Evolutionary conservation across 35 echinoderm and acorn worm species (phyloP), one percentile per base, ranked within the genome.

Genomic region (Ophioderma brevispina): DNA sequence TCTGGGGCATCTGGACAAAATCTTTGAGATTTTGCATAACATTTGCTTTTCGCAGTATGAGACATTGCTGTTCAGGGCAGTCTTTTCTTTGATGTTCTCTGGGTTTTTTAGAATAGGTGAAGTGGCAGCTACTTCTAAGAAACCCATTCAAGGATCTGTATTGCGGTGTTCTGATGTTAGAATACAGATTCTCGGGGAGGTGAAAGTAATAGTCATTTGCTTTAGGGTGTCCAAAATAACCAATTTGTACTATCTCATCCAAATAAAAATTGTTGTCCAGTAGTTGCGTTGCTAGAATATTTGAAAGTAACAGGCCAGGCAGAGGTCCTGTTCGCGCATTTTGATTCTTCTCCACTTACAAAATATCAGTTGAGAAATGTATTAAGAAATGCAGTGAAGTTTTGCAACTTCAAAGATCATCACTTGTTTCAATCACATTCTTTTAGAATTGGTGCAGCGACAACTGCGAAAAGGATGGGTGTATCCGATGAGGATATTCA

Each of bases 401-500:
- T 82, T 40, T 82, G 80, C 35, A 38, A 17, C 13, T 43, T 82
- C 5, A 36, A 17, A 4, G 80, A 43, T 8, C 2, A 41, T 0
- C 0, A 82, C 17, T 82, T 41, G 28, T 43, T 70, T 70, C 10
- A 39, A 37, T 31, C 35, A 15, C 80, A 82, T n/a, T 82, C 80
- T 5, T 82, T 82, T 32, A 1, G 35, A 18, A 40, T 82, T 23
- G 80, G 80, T 25, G 36, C 80, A 2, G 80, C 80, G 10, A 82
- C 82, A 55, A 18, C 46, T 2, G 82, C 82, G 33, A 55, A 5
- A 32, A 19, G 1, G 43, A 39, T 56, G 28, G 82, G 82, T 19
- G n/a, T 84, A 19, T 35, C 82, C 18, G 80, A 82, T 38, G 80
- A 41, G 37, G 80, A 82, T n/a, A 82, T 82, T 43, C 37, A 82